A percentile compares a stretch with the other conserved stretches of the same genome.
These are phyloP conservation scores for Ypsolopha scabrella DNA, from an alignment of 2,888 invertebrate genomes.

Conservation along the genomic window DNA sequence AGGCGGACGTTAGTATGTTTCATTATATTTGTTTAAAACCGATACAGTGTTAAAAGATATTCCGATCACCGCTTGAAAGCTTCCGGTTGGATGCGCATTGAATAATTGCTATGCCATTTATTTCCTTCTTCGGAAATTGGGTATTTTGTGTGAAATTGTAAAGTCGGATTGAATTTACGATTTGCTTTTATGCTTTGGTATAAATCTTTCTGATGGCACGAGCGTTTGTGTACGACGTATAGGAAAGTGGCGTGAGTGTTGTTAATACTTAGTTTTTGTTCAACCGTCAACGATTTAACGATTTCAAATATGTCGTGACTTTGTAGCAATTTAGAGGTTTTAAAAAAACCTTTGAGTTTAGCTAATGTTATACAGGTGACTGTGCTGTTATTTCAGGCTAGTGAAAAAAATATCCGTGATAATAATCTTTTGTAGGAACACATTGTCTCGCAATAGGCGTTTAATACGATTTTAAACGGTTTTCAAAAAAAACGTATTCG, in stretches of 20 bases:
- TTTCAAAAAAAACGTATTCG: neutral
- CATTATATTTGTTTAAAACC: conserved; percentile 63
- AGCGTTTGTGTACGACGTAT: conserved; percentile 23
- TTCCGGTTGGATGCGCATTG: conserved; percentile 55
- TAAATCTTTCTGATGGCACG: conserved; percentile 62
- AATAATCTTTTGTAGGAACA: no score
- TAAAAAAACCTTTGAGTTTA: no score
- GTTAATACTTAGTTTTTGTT: conserved; percentile 30
- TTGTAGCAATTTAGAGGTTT: no score
- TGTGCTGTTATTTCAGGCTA: no score
- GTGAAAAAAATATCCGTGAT: no score
- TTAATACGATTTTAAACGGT: no score
- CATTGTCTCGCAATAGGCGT: no score
- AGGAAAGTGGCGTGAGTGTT: conserved; percentile 39
- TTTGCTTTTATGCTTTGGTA: conserved; percentile 37
- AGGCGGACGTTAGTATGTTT: conserved; percentile 38
- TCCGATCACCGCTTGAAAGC: conserved; percentile 53
- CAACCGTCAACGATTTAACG: conserved; percentile 29
- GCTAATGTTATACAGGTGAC: no score
- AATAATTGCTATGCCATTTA: conserved; percentile 62
- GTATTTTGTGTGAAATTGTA: conserved; percentile 38
- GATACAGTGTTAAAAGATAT: conserved; percentile 37
- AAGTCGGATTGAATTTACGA: conserved; percentile 54
- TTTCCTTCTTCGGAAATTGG: conserved; percentile 43
- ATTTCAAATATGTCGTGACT: conserved; percentile 4